phyloP scores from a whole-genome alignment of 2,797 vertebrate genomes.

The Cirrhinus molitorella region DNA sequence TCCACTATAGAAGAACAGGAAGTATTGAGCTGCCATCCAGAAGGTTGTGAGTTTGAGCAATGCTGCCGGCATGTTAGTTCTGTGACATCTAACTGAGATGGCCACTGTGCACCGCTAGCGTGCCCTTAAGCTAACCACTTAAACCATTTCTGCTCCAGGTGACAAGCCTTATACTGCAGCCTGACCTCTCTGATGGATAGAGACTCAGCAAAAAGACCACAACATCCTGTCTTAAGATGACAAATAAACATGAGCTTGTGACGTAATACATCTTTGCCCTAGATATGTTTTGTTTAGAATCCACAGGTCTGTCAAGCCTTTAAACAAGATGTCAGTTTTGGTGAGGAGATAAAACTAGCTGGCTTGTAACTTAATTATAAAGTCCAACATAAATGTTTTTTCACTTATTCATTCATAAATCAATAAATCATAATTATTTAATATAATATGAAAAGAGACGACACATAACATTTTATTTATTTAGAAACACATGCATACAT shows the following conservation, averaged over 20 bases:
- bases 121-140: conserved; percentile 35
- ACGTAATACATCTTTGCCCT: neutral
- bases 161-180: neutral
- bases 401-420: no score
- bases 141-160: conserved; percentile 6
- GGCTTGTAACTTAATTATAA: neutral
- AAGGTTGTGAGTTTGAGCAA: neutral
- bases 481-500: no score
- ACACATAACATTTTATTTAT: neutral
- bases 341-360: neutral
- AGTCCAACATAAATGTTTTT: no score
- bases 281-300: neutral
- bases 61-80: neutral
- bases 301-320: neutral
- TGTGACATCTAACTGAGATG: neutral
- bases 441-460: neutral
- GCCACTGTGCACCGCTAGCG: neutral
- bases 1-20: neutral
- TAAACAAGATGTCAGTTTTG: no score
- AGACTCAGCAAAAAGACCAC: neutral
- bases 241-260: neutral
- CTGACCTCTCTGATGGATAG: neutral
- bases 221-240: neutral
- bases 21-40: neutral
- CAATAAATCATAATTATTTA: neutral